Evolutionary conservation across 2,797 vertebrate genomes (phyloP).

Genomic region (Remorina albescens): DNA sequence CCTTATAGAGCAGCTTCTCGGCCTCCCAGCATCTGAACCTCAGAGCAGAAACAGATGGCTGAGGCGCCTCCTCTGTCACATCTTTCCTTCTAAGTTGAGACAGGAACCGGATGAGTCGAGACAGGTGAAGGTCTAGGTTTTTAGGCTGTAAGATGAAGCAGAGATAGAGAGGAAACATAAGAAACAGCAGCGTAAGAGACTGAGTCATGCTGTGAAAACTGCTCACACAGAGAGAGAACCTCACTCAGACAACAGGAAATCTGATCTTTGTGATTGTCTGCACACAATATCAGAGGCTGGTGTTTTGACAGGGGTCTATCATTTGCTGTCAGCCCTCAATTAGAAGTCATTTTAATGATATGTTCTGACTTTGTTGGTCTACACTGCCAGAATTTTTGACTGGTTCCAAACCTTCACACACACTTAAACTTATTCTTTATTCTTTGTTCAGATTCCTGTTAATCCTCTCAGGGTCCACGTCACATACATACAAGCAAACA

Average conservation of each 20-base stretch:
- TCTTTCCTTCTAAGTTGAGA: not conserved
- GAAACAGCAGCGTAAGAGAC: not conserved
- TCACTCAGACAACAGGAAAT: not conserved
- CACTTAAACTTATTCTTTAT: not conserved
- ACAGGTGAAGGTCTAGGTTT: not conserved
- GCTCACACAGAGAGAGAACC: not conserved
- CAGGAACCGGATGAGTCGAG: not conserved
- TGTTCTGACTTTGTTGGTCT: not conserved
- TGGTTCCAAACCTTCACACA: not conserved
- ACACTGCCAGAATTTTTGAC: not conserved
- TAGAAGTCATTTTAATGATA: not conserved
- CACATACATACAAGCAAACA: too few relatives aligned
- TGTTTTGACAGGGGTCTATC: constrained; percentile 1
- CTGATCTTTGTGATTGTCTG: constrained; percentile 3
- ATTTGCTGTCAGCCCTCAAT: not conserved
- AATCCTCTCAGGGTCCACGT: too few relatives aligned
- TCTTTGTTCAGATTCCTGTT: too few relatives aligned
- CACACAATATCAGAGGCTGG: not conserved
- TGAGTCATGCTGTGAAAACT: not conserved
- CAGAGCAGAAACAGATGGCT: constrained; percentile 26
- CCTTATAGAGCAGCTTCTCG: not conserved
- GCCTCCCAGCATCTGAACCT: not conserved
- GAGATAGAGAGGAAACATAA: not conserved
- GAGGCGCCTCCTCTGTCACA: not conserved
- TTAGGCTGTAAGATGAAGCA: not conserved